phyloP scores from a whole-genome alignment of 2,113 vertebrate species.

The Corydoras maculifer region DNA sequence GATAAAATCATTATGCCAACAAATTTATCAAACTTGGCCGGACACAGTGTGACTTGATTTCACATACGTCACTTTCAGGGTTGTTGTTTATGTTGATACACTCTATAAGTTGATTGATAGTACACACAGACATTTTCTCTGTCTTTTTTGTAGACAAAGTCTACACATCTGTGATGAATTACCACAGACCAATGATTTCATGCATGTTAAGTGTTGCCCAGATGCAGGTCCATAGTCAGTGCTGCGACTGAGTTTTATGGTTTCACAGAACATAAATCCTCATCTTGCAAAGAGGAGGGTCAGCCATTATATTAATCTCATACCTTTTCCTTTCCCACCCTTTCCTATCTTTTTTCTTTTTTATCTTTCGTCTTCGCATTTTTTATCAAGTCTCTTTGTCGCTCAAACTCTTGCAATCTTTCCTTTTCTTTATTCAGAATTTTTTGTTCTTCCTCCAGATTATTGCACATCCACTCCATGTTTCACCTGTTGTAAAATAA shows the following conservation, averaged over 20 bases:
- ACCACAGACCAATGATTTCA: slow-evolving; percentile 56
- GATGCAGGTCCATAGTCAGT: slow-evolving; percentile 42
- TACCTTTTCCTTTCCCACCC: background rate
- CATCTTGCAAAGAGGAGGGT: background rate
- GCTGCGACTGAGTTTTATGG: slow-evolving; percentile 36
- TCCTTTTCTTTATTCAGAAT: too few relatives aligned
- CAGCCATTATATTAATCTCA: slow-evolving; percentile 31
- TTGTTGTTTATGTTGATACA: background rate
- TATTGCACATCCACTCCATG: too few relatives aligned
- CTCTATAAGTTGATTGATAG: slow-evolving; percentile 32
- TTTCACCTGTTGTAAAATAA: background rate
- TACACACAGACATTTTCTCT: slow-evolving; percentile 13
- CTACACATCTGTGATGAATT: slow-evolving; percentile 60
- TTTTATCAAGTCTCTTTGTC: background rate
- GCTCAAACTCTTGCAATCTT: background rate
- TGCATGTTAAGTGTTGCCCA: slow-evolving; percentile 49
- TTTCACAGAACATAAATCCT: slow-evolving; percentile 39
- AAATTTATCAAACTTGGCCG: background rate
- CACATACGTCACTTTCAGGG: background rate
- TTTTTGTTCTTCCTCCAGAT: too few relatives aligned
- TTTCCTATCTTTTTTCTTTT: background rate
- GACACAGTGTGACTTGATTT: too few relatives aligned
- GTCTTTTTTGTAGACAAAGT: background rate
- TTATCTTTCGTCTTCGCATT: background rate
- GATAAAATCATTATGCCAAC: too few relatives aligned